These are phyloP conservation scores for Lithobates sylvaticus DNA, from an alignment of 2,797 vertebrate species.

Conservation along the genomic window DNA sequence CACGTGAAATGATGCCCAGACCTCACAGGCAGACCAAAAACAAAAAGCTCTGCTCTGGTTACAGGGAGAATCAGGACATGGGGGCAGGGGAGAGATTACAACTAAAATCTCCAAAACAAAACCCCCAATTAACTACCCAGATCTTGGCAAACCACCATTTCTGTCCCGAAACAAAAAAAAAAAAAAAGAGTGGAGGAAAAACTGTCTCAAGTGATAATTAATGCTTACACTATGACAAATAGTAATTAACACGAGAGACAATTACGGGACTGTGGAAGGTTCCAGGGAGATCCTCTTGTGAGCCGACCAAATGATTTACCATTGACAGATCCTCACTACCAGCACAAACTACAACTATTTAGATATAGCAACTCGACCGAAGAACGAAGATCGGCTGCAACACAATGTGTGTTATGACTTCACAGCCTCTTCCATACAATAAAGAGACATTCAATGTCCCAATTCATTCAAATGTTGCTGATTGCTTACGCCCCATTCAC, in stretches of 20 bases:
- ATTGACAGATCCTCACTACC: not conserved
- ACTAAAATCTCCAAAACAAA: slow-evolving; percentile 63
- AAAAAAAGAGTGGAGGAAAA: slow-evolving; percentile 26
- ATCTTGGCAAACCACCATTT: slow-evolving; percentile 24
- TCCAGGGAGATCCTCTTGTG: not conserved
- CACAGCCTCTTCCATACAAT: too few species aligned
- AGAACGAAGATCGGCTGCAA: too few species aligned
- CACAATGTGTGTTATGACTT: too few species aligned
- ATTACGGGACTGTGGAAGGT: slow-evolving; percentile 27
- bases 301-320: not conserved
- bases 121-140: slow-evolving; percentile 42
- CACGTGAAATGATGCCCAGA: slow-evolving; percentile 68
- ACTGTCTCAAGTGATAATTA: slow-evolving; percentile 34
- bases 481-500: too few species aligned
- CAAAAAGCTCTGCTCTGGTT: slow-evolving; percentile 73
- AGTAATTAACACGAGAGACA: slow-evolving; percentile 39
- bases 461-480: too few species aligned
- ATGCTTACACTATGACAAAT: slow-evolving; percentile 27
- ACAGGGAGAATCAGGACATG: slow-evolving; percentile 62
- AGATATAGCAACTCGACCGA: too few species aligned
- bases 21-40: slow-evolving; percentile 79
- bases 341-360: not conserved
- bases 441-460: too few species aligned
- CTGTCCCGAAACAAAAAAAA: slow-evolving; percentile 32
- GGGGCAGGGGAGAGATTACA: slow-evolving; percentile 56